Evolutionary conservation across 2,113 vertebrate genomes (phyloP), one percentile per base, ranked within the genome.

Genomic region (Xenopus borealis): DNA sequence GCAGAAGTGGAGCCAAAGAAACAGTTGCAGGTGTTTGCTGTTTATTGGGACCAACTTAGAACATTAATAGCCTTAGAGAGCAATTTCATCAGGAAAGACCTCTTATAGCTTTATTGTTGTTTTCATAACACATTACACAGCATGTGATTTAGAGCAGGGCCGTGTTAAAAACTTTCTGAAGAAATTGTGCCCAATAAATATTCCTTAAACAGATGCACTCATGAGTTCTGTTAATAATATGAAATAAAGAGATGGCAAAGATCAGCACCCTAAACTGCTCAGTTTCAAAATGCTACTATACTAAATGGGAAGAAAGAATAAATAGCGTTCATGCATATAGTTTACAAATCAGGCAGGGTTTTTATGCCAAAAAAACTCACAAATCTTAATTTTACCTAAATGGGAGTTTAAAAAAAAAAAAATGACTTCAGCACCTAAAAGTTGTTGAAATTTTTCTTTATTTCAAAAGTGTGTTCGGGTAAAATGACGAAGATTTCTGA

Each of bases 21-120:
- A 77, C 50, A 61, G 74, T 30, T 77, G 74, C 74, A 77, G 74
- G 74, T 77, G 74, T 77, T 64, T 47, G 66, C 67, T 63, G 30
- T 62, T 69, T 77, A 77, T 62, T 64, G 67, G 18, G 59, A 70
- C 30, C 47, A 46, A 65, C 59, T 70, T 77, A 70, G 64, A 77
- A 77, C 47, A 77, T 77, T 69, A 77, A 77, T 70, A 70, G 67
- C 59, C 68, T 66, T 59, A 40, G 30, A 69, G 72, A 46, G 30
- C 45, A 53, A 75, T 69, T 75, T 62, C 57, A 53, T 69, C 72
- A 75, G 66, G 72, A 69, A 69, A 40, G n/a, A 16, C 44, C 52
- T 66, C 57, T 33, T 77, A 46, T 46, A 18, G 58, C 50, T 77
- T 69, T 70, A 70, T 69, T 55, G 66, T 67, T 62, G 59, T 76